phyloP scores from a whole-genome alignment of 2,113 vertebrate genomes.

The Arothron firmamentum region DNA sequence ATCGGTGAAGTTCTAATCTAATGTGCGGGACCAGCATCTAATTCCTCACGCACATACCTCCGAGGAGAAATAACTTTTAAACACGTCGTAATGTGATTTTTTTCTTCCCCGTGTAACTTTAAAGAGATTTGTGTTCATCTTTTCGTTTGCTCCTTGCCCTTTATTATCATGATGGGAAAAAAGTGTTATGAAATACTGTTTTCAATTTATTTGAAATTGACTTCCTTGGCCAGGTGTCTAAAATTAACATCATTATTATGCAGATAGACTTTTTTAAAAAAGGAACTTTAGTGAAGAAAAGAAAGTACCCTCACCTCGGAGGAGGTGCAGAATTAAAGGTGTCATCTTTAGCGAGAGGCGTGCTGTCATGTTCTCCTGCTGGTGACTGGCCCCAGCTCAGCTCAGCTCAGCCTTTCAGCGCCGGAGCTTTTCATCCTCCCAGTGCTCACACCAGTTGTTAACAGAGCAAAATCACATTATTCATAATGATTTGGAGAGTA shows the following conservation, averaged over 20 bases:
- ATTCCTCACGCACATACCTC: background rate
- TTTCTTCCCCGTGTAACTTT: slow-evolving; percentile 15
- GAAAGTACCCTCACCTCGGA: slow-evolving; percentile 29
- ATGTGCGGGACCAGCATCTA: slow-evolving; percentile 2
- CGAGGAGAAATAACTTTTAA: slow-evolving; percentile 4
- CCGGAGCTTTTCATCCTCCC: slow-evolving; percentile 1
- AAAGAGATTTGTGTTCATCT: slow-evolving; percentile 16
- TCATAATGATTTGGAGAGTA: slow-evolving; percentile 7
- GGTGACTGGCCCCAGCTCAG: background rate
- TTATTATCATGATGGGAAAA: slow-evolving; percentile 20
- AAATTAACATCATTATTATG: slow-evolving; percentile 47
- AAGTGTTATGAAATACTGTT: slow-evolving; percentile 22
- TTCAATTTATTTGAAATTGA: slow-evolving; percentile 34
- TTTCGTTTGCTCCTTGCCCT: slow-evolving; percentile 12
- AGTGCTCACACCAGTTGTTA: background rate
- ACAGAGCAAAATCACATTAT: too few species aligned
- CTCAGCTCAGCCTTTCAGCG: background rate
- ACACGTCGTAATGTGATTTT: slow-evolving; percentile 13
- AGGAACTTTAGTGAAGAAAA: slow-evolving; percentile 17
- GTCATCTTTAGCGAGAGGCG: slow-evolving; percentile 5
- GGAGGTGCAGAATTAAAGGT: slow-evolving; percentile 6
- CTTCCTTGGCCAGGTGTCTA: slow-evolving; percentile 33
- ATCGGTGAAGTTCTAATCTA: slow-evolving; percentile 14
- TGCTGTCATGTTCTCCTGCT: background rate
- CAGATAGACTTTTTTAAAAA: slow-evolving; percentile 29